Evolutionary conservation across 2,888 invertebrate species (phyloP).

Genomic region (Cephus pygmeus): DNA sequence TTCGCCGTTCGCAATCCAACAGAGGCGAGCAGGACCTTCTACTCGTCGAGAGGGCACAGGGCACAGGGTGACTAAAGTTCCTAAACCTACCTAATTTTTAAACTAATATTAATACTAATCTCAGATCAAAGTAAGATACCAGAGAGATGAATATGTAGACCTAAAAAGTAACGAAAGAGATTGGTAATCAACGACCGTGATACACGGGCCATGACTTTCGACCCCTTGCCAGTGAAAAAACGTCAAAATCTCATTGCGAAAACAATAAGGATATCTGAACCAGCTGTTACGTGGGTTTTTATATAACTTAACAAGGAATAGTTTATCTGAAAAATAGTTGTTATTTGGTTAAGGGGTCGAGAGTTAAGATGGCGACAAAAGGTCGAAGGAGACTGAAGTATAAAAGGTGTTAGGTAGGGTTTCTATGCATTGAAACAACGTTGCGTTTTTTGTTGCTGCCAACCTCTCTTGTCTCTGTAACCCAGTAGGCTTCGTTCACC

Average conservation of each 20-base stretch:
- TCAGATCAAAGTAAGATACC: slow-evolving; percentile 39
- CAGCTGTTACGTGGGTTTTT: background rate
- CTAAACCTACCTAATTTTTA: slow-evolving; percentile 54
- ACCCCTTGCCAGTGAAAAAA: background rate
- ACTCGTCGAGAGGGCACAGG: slow-evolving; percentile 47
- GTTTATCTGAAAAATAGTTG: background rate
- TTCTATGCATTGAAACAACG: slow-evolving; percentile 62
- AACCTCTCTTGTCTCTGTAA: slow-evolving; percentile 94
- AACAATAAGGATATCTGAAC: background rate
- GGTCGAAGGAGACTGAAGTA: background rate
- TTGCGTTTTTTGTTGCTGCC: slow-evolving; percentile 67
- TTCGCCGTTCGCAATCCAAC: slow-evolving; percentile 53
- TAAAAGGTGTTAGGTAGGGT: slow-evolving; percentile 27
- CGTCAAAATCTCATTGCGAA: background rate
- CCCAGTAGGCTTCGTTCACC: slow-evolving; percentile 95
- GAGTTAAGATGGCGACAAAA: background rate
- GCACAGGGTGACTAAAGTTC: slow-evolving; percentile 51
- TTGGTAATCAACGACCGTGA: slow-evolving; percentile 31
- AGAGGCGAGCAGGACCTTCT: slow-evolving; percentile 53
- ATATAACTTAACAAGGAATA: background rate
- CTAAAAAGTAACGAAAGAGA: slow-evolving; percentile 17
- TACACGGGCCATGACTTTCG: background rate
- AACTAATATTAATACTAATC: slow-evolving; percentile 32
- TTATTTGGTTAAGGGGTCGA: background rate
- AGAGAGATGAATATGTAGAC: slow-evolving; percentile 34